Conservation (phyloP, 2,888 invertebrate species). For the Hydroisotoma schaefferi region DNA sequence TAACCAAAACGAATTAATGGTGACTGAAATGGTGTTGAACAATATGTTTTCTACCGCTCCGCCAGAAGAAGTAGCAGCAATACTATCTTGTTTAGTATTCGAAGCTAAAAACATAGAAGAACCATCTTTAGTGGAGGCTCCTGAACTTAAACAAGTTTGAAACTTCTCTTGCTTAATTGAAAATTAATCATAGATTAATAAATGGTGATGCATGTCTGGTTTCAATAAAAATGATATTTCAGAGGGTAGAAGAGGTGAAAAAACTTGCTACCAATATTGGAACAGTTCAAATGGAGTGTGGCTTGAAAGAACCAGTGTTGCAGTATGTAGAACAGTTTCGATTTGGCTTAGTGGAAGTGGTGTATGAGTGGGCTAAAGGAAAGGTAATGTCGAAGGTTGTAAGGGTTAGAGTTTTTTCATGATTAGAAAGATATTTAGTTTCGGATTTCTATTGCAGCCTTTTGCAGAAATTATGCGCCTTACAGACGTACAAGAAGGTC, state of each 20-base stretch:
- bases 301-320: conserved; percentile 56
- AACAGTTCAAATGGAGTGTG: conserved; percentile 62
- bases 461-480: conserved; percentile 89
- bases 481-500: conserved; percentile 94
- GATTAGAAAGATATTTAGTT: background rate
- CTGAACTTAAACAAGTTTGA: conserved; percentile 57
- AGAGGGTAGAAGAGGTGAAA: conserved; percentile 71
- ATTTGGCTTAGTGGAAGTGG: conserved; percentile 89
- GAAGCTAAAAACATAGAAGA: conserved; percentile 70
- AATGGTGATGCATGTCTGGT: background rate
- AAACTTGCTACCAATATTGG: conserved; percentile 66
- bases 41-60: conserved; percentile 81
- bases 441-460: conserved; percentile 58
- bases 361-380: conserved; percentile 93
- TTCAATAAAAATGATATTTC: conserved; percentile 26
- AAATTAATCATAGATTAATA: conserved; percentile 4
- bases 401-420: background rate
- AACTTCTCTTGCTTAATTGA: conserved; percentile 16
- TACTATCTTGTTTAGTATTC: conserved; percentile 89
- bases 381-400: conserved; percentile 58
- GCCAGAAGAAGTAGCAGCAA: conserved; percentile 88
- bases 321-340: conserved; percentile 66
- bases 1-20: conserved; percentile 77
- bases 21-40: conserved; percentile 84
- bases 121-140: conserved; percentile 59